Evolutionary conservation across 2,888 invertebrate genomes (phyloP).

Genomic region (Sinotaia quadrata): DNA sequence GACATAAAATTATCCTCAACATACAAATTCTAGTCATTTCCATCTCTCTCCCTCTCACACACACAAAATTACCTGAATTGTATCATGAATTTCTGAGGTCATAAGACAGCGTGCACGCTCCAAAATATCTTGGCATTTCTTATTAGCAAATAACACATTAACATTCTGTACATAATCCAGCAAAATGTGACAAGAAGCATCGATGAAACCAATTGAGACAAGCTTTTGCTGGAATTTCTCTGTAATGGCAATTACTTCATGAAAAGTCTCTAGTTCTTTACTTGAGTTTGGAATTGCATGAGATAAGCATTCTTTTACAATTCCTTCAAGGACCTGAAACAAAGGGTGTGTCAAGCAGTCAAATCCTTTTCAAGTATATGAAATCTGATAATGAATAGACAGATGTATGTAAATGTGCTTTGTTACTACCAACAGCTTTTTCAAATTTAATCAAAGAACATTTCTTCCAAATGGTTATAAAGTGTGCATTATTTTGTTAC

Average conservation of each 20-base stretch:
- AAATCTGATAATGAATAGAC: too few species aligned
- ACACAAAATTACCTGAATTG: constrained; percentile 71
- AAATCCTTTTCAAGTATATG: too few species aligned
- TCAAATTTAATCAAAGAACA: too few species aligned
- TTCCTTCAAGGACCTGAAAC: constrained; percentile 77
- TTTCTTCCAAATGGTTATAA: too few species aligned
- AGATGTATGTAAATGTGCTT: too few species aligned
- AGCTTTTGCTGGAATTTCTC: constrained; percentile 80
- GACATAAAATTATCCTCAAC: too few species aligned
- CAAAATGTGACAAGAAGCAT: constrained; percentile 73
- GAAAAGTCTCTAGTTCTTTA: constrained; percentile 80
- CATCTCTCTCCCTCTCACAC: too few species aligned
- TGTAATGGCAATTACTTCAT: constrained; percentile 78
- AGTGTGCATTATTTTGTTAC: too few species aligned
- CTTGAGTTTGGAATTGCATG: constrained; percentile 84
- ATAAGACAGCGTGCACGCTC: constrained; percentile 82
- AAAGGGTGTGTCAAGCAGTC: not conserved
- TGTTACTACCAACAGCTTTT: too few species aligned
- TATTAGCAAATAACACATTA: constrained; percentile 83
- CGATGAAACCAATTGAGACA: constrained; percentile 72
- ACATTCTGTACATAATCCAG: constrained; percentile 82
- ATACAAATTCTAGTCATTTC: too few species aligned
- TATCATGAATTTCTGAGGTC: constrained; percentile 85
- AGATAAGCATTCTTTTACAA: constrained; percentile 83
- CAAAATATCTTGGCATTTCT: constrained; percentile 82